phyloP scores from a whole-genome alignment of 1,140 invertebrate species.

The Lepidurus apus region DNA sequence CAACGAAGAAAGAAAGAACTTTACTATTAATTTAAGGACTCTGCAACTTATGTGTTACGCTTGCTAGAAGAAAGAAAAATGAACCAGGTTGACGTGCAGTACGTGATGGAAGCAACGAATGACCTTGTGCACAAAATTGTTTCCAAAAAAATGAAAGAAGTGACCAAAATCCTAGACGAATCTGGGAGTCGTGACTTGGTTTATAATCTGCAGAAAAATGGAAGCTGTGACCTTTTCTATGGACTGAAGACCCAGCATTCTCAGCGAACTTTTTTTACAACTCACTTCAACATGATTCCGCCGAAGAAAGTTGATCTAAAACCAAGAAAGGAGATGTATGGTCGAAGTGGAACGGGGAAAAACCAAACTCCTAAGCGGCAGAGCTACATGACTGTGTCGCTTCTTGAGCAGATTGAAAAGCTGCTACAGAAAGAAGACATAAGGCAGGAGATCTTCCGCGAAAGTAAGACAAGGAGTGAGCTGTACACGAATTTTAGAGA shows the following conservation, averaged over 20 bases:
- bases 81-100: slow-evolving; percentile 13
- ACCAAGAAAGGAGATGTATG: background rate
- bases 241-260: slow-evolving; percentile 25
- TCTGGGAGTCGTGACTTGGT: background rate
- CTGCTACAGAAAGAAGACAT: slow-evolving; percentile 19
- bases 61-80: slow-evolving; percentile 16
- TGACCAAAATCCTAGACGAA: background rate
- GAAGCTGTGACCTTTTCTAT: slow-evolving; percentile 14
- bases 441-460: background rate
- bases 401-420: slow-evolving; percentile 22
- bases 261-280: slow-evolving; percentile 16
- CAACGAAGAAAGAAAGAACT: background rate
- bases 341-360: slow-evolving; percentile 19
- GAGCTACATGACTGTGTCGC: slow-evolving; percentile 11
- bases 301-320: slow-evolving; percentile 20
- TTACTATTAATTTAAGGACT: slow-evolving; percentile 11
- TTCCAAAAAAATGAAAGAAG: background rate
- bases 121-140: background rate
- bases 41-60: background rate
- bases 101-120: slow-evolving; percentile 6
- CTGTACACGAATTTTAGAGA: background rate
- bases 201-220: background rate
- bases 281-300: slow-evolving; percentile 23
- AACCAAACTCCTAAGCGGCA: slow-evolving; percentile 15
- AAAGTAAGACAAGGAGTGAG: background rate